A percentile compares a stretch with the other conserved stretches of the same genome.
Conservation (phyloP, 1,140 invertebrate species). For the Scaptodrosophila lebanonensis region DNA sequence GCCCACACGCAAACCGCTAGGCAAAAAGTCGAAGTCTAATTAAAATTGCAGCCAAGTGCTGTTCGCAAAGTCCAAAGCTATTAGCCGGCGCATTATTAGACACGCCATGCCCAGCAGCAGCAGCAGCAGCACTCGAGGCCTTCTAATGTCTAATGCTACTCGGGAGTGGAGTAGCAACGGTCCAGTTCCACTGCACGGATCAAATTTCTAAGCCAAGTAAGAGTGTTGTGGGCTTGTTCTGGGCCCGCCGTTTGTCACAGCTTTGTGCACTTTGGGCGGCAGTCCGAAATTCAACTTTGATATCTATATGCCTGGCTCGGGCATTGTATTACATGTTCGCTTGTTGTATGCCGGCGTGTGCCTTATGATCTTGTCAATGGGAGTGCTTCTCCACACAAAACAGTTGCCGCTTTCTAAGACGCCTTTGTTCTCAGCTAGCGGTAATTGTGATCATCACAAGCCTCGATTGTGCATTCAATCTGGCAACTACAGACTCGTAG, state of each 20-base stretch:
- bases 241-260: conserved; percentile 57
- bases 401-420: conserved; percentile 53
- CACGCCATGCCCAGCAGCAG: conserved; percentile 55
- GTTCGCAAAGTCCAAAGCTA: conserved; percentile 60
- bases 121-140: conserved; percentile 31
- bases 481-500: conserved; percentile 23
- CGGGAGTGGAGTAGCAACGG: neutral
- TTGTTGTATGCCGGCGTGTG: conserved; percentile 46
- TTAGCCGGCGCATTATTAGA: conserved; percentile 67
- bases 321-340: conserved; percentile 52
- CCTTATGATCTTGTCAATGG: conserved; percentile 41
- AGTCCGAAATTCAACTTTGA: conserved; percentile 68
- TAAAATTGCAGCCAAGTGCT: conserved; percentile 46
- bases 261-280: conserved; percentile 56
- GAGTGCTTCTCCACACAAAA: conserved; percentile 40
- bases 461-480: conserved; percentile 44
- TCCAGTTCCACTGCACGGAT: conserved; percentile 24
- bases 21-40: conserved; percentile 49
- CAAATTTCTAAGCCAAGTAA: conserved; percentile 52
- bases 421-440: conserved; percentile 63
- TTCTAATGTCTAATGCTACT: conserved; percentile 43
- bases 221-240: conserved; percentile 40
- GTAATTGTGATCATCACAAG: conserved; percentile 64
- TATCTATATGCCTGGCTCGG: conserved; percentile 60
- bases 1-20: conserved; percentile 66